Evolutionary conservation across 1,140 invertebrate species (phyloP).

Genomic region (Cepaea nemoralis): DNA sequence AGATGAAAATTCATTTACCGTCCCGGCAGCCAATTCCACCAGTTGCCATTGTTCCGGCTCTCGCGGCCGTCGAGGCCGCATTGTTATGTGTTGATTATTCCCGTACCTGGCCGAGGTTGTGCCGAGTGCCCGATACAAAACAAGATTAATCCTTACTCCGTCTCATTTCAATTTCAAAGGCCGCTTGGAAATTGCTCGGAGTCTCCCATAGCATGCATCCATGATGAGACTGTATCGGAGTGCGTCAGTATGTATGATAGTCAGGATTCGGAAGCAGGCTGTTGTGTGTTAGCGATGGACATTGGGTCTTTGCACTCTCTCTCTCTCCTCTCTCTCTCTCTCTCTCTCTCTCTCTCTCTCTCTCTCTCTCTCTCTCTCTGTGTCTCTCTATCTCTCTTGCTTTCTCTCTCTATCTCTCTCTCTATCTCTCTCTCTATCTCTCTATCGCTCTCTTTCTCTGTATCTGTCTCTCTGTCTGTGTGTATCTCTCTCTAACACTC

Average conservation of each 20-base stretch:
- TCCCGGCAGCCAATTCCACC: constrained; percentile 4
- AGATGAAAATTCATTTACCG: constrained; percentile 20
- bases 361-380: no score
- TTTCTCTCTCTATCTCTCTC: no score
- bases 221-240: constrained; percentile 6
- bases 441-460: no score
- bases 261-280: no score
- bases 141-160: constrained; percentile 4
- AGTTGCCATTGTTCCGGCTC: constrained; percentile 1
- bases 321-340: no score
- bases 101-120: constrained; percentile 2
- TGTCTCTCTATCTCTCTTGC: no score
- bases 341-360: no score
- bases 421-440: no score
- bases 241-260: not conserved
- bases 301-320: no score
- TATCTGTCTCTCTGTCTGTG: no score
- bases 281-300: no score
- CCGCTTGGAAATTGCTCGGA: not conserved
- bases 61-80: constrained; percentile 9
- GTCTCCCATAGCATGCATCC: constrained; percentile 16
- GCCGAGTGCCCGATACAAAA: constrained; percentile 15
- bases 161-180: constrained; percentile 18
- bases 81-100: constrained; percentile 12
- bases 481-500: no score